Evolutionary conservation across 2,888 invertebrate species (phyloP).

Genomic region (Oeneis ivallda): DNA sequence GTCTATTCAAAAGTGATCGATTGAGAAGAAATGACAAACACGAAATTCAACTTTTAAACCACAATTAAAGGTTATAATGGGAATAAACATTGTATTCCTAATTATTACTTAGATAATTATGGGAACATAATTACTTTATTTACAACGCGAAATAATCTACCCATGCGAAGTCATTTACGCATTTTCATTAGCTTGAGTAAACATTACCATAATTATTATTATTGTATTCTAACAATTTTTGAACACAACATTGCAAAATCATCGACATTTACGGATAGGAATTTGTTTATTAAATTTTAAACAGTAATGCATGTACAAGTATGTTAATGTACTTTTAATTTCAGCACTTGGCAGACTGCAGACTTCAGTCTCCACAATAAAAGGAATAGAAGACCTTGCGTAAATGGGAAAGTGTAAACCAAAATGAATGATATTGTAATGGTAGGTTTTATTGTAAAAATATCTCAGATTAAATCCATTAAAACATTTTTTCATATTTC

Average conservation of each 20-base stretch:
- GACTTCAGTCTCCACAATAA: not conserved
- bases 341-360: slow-evolving; percentile 4
- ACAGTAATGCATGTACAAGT: slow-evolving; percentile 10
- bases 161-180: not conserved
- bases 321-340: slow-evolving; percentile 24
- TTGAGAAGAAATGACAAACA: too few relatives aligned
- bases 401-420: too few relatives aligned
- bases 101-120: not conserved
- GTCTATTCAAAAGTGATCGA: too few relatives aligned
- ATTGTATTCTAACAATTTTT: slow-evolving; percentile 25
- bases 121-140: not conserved
- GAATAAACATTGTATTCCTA: not conserved
- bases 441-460: too few relatives aligned
- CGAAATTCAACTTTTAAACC: too few relatives aligned
- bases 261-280: slow-evolving; percentile 35
- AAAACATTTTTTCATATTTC: too few relatives aligned
- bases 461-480: too few relatives aligned
- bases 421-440: too few relatives aligned
- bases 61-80: too few relatives aligned
- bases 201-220: slow-evolving; percentile 10
- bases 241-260: slow-evolving; percentile 31
- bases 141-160: not conserved
- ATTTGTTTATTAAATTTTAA: slow-evolving; percentile 26
- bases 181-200: slow-evolving; percentile 20
- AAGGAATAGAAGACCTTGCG: too few relatives aligned